A percentile compares a stretch with the other conserved stretches of the same genome.
These are phyloP conservation scores for Aphodius granarius DNA, from an alignment of 2,888 invertebrate species.

Conservation along the genomic window DNA sequence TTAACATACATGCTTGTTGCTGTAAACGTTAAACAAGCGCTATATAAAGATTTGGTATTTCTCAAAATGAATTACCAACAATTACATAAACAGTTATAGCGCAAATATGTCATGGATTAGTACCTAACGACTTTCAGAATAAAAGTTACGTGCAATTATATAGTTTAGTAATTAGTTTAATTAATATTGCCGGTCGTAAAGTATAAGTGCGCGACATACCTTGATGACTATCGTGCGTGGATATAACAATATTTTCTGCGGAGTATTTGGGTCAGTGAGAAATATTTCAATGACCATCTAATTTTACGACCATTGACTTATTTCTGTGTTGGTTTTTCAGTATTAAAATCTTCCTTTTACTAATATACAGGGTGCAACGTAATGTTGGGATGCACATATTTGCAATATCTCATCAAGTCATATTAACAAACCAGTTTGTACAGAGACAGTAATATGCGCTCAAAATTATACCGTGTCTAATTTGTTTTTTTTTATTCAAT, in stretches of 20 bases:
- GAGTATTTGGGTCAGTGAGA: not conserved
- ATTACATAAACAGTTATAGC: not conserved
- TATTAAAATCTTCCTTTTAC: no score
- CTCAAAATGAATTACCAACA: not conserved
- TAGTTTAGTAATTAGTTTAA: constrained; percentile 18
- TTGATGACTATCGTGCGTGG: not conserved
- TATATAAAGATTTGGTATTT: no score
- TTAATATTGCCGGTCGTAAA: constrained; percentile 8
- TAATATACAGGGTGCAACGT: no score
- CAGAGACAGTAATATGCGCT: not conserved
- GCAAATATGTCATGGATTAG: not conserved
- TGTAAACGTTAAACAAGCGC: no score
- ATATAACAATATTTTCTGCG: not conserved
- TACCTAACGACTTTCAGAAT: not conserved
- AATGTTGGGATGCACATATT: no score
- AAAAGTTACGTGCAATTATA: constrained; percentile 21
- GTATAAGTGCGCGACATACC: not conserved
- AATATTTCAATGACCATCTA: not conserved
- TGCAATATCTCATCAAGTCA: not conserved
- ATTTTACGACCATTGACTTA: not conserved
- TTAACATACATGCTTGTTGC: no score
- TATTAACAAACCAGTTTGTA: not conserved
- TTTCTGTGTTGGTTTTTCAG: no score
- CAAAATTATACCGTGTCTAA: not conserved
- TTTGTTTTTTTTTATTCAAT: not conserved